Base-by-base conservation (phyloP, 2,888 invertebrate species). In the Lepidocyrtinus sp. region DNA sequence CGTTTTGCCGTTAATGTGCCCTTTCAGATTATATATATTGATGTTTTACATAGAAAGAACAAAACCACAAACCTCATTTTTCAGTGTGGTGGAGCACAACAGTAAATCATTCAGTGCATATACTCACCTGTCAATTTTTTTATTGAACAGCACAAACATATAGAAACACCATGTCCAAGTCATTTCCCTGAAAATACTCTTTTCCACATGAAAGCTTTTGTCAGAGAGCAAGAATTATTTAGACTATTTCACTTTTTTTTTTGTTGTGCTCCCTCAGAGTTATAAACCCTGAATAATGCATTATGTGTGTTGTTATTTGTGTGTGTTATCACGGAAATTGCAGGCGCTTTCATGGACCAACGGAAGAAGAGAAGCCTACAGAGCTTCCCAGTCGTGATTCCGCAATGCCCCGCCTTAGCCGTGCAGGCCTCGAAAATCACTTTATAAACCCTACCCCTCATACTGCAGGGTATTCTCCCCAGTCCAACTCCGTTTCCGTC, bases 401-500 rank as follows among this genome's bases (percentile, higher is more conserved):
- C 63, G 84, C 84, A 68, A 71, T 82, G 80, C 86, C 85, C 76
- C 85, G 86, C 65, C 84, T 86, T 83, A 86, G 85, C 82, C 86
- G 86, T 81, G 85, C 85, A 82, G 85, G 85, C 81, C 85, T 86
- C 79, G 86, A 86, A 76, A 84, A 84, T 82, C 85, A 85, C 84
- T 84, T 85, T 83, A 82, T 85, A 45, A 83, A 84, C 81, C 85
- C 84, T 65, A 71, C 83, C 62, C 78, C 72, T 62, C 81, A 81
- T 63, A 46, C 75, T 25, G 72, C 77, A 67, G 77, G 72, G 24
- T 46, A 64, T 36, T 65, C 74, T 68, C 72, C 74, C 55, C 72
- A 76, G 27, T 84, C 81, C 72, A 76, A 82, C 61, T 75, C 83
- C 63, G 69, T 82, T 72, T 79, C 82, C 72, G 77, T 83, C 65